Evolutionary conservation across 2,888 invertebrate species (phyloP), one percentile per base, ranked within the genome.

Genomic region (Rapana venosa): DNA sequence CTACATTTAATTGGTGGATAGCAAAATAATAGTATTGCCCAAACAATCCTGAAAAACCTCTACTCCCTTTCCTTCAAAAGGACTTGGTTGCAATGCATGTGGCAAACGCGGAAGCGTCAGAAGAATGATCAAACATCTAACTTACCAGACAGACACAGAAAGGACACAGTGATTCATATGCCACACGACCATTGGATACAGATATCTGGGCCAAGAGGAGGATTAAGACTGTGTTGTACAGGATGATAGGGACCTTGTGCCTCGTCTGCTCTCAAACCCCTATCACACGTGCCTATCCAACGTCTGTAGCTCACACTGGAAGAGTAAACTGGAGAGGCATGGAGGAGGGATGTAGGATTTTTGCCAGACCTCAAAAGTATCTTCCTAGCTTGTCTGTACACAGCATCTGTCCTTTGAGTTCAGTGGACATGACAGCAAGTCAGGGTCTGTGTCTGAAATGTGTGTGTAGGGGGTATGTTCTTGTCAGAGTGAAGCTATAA

Each of bases 211-310:
- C 17, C 20, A 79, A 20, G 20, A 20, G 56, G 79, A 20, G 79
- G 88, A 88, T 88, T 88, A 79, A 79, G 88, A n/a, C 56, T 79
- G 88, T 36, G 88, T 88, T 88, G 88, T 58, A 79, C 79, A 35
- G 20, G n/a, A 79, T 79, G 47, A 88, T 56, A 36, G 79, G 74
- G 79, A 36, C 32, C 79, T 32, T 77, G 70, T 47, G 30, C 36
- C 56, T 47, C 77, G 30, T 30, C 56, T 56, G 30, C 47, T 30
- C 17, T 47, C 47, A 30, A 35, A 35, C 30, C 15, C 79, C 6
- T 79, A 79, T 88, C 81, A 58, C 79, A n/a, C 88, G 88, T 88
- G 88, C 88, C 79, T 26, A 11, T 8, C 47, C 22, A 15, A 13
- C 79, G 17, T 26, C 36, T 1, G n/a, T 20, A 2, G 79, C 77